Percentiles rank a stretch among this genome's conserved stretches.
phyloP scores from a whole-genome alignment of 2,113 vertebrate species.

The Tetraodon nigroviridis region DNA sequence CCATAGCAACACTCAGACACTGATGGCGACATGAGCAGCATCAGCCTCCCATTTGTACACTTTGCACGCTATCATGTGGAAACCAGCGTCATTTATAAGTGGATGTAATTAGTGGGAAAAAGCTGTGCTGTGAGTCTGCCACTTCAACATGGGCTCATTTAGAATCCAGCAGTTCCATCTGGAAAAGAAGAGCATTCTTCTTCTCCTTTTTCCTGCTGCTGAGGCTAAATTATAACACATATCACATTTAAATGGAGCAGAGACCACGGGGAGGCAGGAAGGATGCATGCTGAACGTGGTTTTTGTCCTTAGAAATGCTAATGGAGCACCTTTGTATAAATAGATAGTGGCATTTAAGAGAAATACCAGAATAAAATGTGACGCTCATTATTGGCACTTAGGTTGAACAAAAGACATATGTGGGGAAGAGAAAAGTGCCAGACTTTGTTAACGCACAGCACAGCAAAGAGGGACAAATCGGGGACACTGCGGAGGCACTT shows the following conservation, averaged over 20 bases:
- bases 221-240: slow-evolving; percentile 7
- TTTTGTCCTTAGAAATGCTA: no score
- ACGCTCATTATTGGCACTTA: slow-evolving; percentile 30
- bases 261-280: no score
- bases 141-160: no score
- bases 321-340: no score
- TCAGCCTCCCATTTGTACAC: neutral
- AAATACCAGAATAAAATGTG: slow-evolving; percentile 1
- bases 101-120: slow-evolving; percentile 28
- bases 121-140: slow-evolving; percentile 12
- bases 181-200: no score
- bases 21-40: slow-evolving; percentile 14
- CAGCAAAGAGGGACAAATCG: slow-evolving; percentile 8
- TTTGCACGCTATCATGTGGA: slow-evolving; percentile 31
- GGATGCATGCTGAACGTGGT: no score
- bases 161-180: no score
- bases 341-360: slow-evolving; percentile 13
- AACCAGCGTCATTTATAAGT: slow-evolving; percentile 22
- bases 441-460: slow-evolving; percentile 17
- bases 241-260: slow-evolving; percentile 37
- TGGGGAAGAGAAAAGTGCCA: slow-evolving; percentile 1
- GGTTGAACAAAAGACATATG: neutral
- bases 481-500: slow-evolving; percentile 1
- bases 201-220: no score
- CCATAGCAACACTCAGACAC: slow-evolving; percentile 20